Percentiles rank a stretch among this genome's conserved stretches.
Evolutionary conservation across 2,797 vertebrate genomes (phyloP).

Genomic region (Dipus sagitta): DNA sequence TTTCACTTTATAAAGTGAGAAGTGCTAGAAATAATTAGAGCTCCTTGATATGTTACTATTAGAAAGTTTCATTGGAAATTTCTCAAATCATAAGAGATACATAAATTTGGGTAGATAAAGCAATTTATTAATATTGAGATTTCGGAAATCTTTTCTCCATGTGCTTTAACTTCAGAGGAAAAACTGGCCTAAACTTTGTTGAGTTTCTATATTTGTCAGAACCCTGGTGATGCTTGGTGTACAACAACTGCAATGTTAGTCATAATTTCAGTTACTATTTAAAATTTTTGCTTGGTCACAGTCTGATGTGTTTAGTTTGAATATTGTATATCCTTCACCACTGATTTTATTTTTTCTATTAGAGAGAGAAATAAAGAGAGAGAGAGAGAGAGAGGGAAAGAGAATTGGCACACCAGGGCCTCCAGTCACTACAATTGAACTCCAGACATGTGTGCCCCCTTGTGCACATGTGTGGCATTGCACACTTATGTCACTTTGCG

Average conservation of each 20-base stretch:
- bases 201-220: constrained; percentile 23
- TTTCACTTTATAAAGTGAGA: constrained; percentile 73
- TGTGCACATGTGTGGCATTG: no score
- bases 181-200: not conserved
- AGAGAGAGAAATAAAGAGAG: no score
- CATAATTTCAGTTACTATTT: constrained; percentile 22
- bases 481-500: no score
- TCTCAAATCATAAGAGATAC: constrained; percentile 41
- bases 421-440: no score
- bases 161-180: constrained; percentile 37
- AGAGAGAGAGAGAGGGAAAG: no score
- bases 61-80: constrained; percentile 43
- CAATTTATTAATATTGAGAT: not conserved
- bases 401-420: no score
- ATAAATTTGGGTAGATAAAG: constrained; percentile 31
- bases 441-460: no score
- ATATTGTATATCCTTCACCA: not conserved
- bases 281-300: not conserved
- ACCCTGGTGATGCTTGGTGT: not conserved
- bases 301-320: not conserved
- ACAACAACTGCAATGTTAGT: not conserved
- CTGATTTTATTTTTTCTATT: not conserved
- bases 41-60: constrained; percentile 7
- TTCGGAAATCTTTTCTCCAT: constrained; percentile 21
- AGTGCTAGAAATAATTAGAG: constrained; percentile 52